Evolutionary conservation across 1,140 invertebrate species (phyloP).

Genomic region (Microplitis demolitor): DNA sequence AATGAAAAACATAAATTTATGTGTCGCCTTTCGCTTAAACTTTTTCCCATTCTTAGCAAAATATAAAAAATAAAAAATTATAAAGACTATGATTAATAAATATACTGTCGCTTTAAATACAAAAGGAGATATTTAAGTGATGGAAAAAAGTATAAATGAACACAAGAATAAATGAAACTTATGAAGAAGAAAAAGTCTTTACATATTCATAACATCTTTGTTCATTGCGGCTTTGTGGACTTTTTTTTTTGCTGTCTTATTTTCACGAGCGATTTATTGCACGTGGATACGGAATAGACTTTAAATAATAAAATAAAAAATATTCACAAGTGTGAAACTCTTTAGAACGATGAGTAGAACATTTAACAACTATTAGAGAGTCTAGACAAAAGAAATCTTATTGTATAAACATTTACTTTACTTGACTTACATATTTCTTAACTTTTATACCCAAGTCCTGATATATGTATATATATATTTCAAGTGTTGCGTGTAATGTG

Average conservation of each 20-base stretch:
- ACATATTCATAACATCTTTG: constrained; percentile 20
- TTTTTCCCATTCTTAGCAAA: background rate
- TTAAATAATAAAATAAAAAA: background rate
- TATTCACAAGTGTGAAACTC: background rate
- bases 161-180: constrained; percentile 9
- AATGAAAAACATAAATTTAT: too few species aligned
- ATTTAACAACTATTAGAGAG: background rate
- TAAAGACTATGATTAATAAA: background rate
- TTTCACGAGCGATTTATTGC: constrained; percentile 3
- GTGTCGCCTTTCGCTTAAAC: too few species aligned
- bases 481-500: background rate
- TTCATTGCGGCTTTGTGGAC: background rate
- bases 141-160: background rate
- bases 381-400: background rate
- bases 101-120: background rate
- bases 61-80: background rate
- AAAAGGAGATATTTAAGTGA: background rate
- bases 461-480: background rate
- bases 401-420: background rate
- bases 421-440: background rate
- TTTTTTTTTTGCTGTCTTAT: background rate
- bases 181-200: constrained; percentile 16
- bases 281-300: background rate
- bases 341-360: background rate
- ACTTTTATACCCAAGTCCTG: background rate